Evolutionary conservation across 2,797 vertebrate species (phyloP).

Genomic region (Pangasius krempfi): DNA sequence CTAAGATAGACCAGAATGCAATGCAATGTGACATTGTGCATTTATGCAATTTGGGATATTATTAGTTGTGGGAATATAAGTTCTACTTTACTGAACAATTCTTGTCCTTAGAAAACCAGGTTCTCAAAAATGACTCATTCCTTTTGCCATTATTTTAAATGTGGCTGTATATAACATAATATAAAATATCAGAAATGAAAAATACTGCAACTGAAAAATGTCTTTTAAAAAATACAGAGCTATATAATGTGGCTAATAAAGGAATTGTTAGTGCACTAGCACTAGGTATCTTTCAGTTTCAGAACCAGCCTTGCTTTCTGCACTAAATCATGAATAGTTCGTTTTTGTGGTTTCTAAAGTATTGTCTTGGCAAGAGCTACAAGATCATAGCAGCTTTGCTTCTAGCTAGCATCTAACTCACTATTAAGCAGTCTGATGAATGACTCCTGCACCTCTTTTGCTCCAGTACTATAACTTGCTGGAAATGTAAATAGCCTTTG

Average conservation of each 20-base stretch:
- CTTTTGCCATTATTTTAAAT: background rate
- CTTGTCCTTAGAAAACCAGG: background rate
- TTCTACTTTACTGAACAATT: background rate
- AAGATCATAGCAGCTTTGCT: background rate
- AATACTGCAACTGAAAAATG: background rate
- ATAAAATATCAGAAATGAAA: background rate
- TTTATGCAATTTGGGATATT: background rate
- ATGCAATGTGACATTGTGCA: background rate
- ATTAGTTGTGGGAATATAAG: background rate
- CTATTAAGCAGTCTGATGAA: background rate
- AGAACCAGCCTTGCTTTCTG: background rate
- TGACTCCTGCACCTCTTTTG: background rate
- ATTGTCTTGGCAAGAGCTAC: background rate
- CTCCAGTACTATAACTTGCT: background rate
- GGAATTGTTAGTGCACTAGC: background rate
- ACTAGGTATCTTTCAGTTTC: background rate
- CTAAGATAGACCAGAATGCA: background rate
- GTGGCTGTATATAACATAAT: background rate
- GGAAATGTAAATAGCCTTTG: background rate
- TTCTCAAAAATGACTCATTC: background rate
- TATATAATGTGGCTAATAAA: background rate
- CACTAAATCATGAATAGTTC: background rate
- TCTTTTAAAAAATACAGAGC: background rate
- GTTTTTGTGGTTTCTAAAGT: background rate
- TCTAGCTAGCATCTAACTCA: background rate